Evolutionary conservation across 1,140 invertebrate genomes (phyloP), one percentile per base, ranked within the genome.

Genomic region (Macrobrachium rosenbergii): DNA sequence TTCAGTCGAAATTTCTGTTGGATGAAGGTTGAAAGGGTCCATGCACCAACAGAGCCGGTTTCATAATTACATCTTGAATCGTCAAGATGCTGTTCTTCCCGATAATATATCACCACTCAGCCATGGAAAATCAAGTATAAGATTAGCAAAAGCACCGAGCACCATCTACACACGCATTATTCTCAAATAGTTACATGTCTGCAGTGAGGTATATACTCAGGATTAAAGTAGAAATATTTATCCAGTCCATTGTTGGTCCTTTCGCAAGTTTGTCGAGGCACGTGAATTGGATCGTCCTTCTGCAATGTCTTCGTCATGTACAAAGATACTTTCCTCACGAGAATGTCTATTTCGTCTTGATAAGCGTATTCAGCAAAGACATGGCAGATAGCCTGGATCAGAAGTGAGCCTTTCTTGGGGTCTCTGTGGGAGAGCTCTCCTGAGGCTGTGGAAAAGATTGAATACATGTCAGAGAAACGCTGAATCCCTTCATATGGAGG

Each of bases 371-470:
- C 93, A 92, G 95, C 95, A 91, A 96, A 95, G 86, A 95, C 93
- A 90, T 95, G 92, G 91, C 96, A 96, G 75, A 97, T 92, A 81
- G 94, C 93, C 90, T 96, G 94, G 80, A 97, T 95, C 90, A 95
- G 96, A 95, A 95, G 96, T 80, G 95, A 95, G 21, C 96, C 96
- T 37, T 90, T 90, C 11, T 90, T 85, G 0, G 85, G 90, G 91
- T 96, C 94, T 69, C 96, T 92, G 91, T 94, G 94, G 28, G 96
- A 94, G 73, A 94, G 93, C 90, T 93, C 93, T 11, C 95, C 94
- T 19, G 94, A 93, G 2, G 94, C 89, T 10, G 94, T 96, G 37
- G 95, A 94, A 92, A 95, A 93, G 60, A 93, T 94, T 59, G 95
- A 92, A 16, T 96, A 91, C 60, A 95, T 94, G 91, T 96, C 95